These are phyloP conservation scores for Graptemys geographica DNA, from an alignment of 2,797 vertebrate species.

Conservation along the genomic window DNA sequence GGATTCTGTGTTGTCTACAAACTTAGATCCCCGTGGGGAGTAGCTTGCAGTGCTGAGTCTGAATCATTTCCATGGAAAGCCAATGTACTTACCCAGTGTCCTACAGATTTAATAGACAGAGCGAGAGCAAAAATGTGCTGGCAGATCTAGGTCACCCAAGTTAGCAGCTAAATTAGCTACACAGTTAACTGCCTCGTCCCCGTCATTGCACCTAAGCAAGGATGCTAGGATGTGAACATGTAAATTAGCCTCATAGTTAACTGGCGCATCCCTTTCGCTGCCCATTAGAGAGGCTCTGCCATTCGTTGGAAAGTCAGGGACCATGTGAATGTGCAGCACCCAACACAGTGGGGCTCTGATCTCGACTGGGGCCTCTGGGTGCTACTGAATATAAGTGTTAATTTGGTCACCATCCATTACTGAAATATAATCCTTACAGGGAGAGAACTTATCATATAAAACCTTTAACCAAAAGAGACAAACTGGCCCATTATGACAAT, in stretches of 20 bases:
- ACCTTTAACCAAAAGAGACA: neutral
- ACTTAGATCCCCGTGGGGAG: neutral
- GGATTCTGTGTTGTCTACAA: neutral
- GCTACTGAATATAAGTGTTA: neutral
- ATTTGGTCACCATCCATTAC: neutral
- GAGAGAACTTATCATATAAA: neutral
- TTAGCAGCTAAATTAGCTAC: neutral
- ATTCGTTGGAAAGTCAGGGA: neutral
- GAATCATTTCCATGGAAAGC: neutral
- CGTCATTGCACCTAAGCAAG: neutral
- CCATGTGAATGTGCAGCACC: neutral
- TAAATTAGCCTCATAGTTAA: neutral
- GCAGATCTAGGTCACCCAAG: constrained; percentile 43
- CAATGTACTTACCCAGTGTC: neutral
- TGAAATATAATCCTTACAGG: neutral
- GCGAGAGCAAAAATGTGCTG: neutral
- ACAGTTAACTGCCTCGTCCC: constrained; percentile 5
- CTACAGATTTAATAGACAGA: accelerated
- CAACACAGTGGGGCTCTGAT: neutral
- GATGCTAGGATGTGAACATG: accelerated
- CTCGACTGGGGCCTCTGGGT: too few species aligned
- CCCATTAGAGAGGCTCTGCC: too few species aligned
- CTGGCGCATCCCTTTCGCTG: too few species aligned
- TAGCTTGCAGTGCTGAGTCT: neutral
- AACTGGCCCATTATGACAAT: accelerated